Evolutionary conservation across 2,888 invertebrate species (phyloP).

Genomic region (Adelognathus sp.): DNA sequence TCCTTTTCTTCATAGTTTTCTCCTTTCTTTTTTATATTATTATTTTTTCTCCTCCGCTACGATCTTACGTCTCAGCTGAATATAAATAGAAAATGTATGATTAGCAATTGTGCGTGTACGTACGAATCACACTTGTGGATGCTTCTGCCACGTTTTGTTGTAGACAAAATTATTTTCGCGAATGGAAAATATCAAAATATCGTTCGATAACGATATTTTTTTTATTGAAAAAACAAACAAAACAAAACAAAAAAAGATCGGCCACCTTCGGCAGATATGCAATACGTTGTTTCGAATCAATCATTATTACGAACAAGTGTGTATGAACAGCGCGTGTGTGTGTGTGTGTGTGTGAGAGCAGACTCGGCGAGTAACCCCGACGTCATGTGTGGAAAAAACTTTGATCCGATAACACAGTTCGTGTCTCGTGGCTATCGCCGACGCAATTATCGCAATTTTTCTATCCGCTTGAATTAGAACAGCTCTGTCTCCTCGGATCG

Average conservation of each 20-base stretch:
- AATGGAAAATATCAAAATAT: background rate
- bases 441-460: background rate
- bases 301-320: slow-evolving; percentile 9
- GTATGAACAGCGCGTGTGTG: slow-evolving; percentile 14
- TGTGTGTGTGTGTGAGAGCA: slow-evolving; percentile 6
- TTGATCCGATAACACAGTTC: background rate
- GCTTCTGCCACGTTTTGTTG: slow-evolving; percentile 50
- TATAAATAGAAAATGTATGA: background rate
- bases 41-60: background rate
- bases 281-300: slow-evolving; percentile 39
- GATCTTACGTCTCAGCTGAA: background rate
- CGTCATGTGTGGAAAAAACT: background rate
- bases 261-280: slow-evolving; percentile 38
- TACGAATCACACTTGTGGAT: slow-evolving; percentile 33
- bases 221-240: slow-evolving; percentile 12
- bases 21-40: background rate
- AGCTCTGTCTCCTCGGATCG: slow-evolving; percentile 7
- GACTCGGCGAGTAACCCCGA: slow-evolving; percentile 9
- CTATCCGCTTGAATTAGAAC: background rate
- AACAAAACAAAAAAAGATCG: background rate
- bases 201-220: background rate
- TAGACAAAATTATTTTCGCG: background rate
- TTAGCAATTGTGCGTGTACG: background rate
- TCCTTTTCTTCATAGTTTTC: background rate
- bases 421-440: no score